Percentiles rank a stretch among this genome's conserved stretches.
Conservation (phyloP, 2,797 vertebrate species). For the Enteromius mattozi region DNA sequence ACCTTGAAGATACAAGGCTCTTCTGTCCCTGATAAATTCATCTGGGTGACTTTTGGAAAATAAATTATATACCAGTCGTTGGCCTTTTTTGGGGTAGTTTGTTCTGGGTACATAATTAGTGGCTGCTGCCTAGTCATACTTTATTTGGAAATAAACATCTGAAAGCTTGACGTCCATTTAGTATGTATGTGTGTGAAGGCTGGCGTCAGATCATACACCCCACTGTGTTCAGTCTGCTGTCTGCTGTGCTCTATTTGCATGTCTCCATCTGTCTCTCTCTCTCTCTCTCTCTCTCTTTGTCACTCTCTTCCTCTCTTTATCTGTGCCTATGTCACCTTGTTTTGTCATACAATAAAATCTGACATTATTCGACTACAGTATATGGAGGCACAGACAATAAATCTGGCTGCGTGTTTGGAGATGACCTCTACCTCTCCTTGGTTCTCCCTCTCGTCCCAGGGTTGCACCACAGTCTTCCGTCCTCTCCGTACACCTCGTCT, state of each 20-base stretch:
- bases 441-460: conserved; percentile 70
- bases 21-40: conserved; percentile 5
- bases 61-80: background rate
- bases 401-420: background rate
- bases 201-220: conserved; percentile 9
- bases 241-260: conserved; percentile 41
- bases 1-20: background rate
- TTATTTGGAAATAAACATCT: conserved; percentile 25
- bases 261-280: conserved; percentile 47
- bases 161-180: conserved; percentile 26
- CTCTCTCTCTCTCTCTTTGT: conserved; percentile 5
- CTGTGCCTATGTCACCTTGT: conserved; percentile 12
- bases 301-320: conserved; percentile 39
- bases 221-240: conserved; percentile 40
- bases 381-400: background rate
- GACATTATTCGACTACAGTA: conserved; percentile 25
- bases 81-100: background rate
- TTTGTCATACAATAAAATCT: conserved; percentile 39
- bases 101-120: background rate
- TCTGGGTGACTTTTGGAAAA: background rate
- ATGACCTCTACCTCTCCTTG: conserved; percentile 12
- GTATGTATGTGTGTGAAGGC: conserved; percentile 9
- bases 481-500: conserved; percentile 76
- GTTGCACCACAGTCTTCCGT: conserved; percentile 85
- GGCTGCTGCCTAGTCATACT: background rate